Percentiles rank a stretch among this genome's conserved stretches.
Conservation (phyloP, 2,888 invertebrate genomes). For the Spilosoma lubricipeda region DNA sequence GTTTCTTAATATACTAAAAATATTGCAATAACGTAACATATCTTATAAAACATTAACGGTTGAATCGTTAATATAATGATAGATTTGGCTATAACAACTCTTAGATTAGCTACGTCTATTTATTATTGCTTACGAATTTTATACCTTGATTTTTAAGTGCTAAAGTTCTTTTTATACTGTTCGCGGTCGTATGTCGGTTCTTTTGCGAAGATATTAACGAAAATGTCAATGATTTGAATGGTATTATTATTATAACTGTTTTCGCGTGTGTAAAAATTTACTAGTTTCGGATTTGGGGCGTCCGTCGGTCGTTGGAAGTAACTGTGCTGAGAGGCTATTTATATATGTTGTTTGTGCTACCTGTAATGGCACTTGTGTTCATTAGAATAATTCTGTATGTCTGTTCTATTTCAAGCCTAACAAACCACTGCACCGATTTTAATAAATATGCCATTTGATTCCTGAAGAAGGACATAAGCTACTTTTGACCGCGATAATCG, state of each 20-base stretch:
- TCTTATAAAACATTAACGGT: slow-evolving; percentile 32
- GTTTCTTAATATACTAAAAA: not conserved
- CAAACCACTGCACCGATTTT: too few species aligned
- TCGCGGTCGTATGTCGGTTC: slow-evolving; percentile 15
- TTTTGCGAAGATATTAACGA: slow-evolving; percentile 40
- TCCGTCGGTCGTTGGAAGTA: not conserved
- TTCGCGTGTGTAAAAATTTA: slow-evolving; percentile 39
- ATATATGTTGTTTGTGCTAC: not conserved
- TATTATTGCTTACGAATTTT: not conserved
- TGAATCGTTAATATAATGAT: slow-evolving; percentile 33
- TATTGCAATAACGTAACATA: not conserved
- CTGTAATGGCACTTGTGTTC: not conserved
- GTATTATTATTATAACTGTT: slow-evolving; percentile 49
- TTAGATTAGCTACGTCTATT: slow-evolving; percentile 17
- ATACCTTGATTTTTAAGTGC: rapidly evolving
- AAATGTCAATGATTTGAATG: slow-evolving; percentile 52
- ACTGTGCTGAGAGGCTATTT: not conserved
- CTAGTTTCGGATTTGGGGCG: slow-evolving; percentile 37
- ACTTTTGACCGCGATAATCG: too few species aligned
- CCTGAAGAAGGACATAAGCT: too few species aligned
- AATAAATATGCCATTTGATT: too few species aligned
- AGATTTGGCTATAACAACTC: slow-evolving; percentile 28
- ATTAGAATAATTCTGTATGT: too few species aligned
- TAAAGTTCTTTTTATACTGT: slow-evolving; percentile 18
- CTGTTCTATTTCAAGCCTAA: too few species aligned